Evolutionary conservation across 1,140 invertebrate species (phyloP).

Genomic region (Drosophila sturtevanti): DNA sequence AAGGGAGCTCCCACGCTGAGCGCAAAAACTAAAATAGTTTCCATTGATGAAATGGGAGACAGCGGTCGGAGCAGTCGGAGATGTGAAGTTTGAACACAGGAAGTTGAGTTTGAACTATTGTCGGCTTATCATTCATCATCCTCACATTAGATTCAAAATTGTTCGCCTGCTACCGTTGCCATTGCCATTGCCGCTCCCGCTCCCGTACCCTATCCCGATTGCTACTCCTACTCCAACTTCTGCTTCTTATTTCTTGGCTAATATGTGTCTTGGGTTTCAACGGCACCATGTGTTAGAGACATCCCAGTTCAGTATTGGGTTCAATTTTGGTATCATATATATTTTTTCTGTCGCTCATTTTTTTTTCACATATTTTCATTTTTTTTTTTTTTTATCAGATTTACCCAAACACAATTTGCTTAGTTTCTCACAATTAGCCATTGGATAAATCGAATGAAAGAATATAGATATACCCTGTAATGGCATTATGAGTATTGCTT

Average conservation of each 20-base stretch:
- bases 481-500: not conserved
- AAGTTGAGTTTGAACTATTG: conserved; percentile 59
- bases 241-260: conserved; percentile 40
- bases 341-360: no score
- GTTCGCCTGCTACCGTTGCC: no score
- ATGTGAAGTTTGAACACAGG: conserved; percentile 40
- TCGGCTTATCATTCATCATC: conserved; percentile 68
- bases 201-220: not conserved
- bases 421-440: conserved; percentile 51
- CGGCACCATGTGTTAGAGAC: conserved; percentile 50
- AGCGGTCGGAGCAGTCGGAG: conserved; percentile 6
- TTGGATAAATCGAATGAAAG: not conserved
- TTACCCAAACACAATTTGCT: conserved; percentile 39
- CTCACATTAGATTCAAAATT: conserved; percentile 49
- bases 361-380: not conserved
- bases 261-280: conserved; percentile 65
- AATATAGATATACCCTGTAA: not conserved
- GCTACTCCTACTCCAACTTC: conserved; percentile 11
- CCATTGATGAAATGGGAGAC: conserved; percentile 74
- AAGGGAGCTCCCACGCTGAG: conserved; percentile 60
- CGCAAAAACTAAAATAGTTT: conserved; percentile 41
- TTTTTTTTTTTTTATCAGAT: conserved; percentile 36
- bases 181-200: no score
- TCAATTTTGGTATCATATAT: conserved; percentile 1
- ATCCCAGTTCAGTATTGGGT: not conserved